A percentile compares a stretch with the other conserved stretches of the same genome.
Conservation (phyloP, 2,888 invertebrate species). For the Terebella lapidaria region DNA sequence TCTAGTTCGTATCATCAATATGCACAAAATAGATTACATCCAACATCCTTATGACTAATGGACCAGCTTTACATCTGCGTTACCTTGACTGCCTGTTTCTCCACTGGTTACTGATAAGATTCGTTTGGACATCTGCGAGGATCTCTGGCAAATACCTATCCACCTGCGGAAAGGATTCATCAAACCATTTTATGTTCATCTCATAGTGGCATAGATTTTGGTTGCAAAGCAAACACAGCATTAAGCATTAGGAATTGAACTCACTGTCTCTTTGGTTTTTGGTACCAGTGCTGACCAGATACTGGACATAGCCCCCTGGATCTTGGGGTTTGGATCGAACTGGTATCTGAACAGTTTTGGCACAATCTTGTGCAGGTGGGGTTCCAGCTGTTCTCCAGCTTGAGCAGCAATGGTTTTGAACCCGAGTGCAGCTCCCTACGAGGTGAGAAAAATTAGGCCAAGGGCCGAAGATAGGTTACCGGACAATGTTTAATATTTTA, state of each 20-base stretch:
- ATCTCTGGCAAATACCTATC: constrained; percentile 78
- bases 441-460: no score
- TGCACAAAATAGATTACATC: no score
- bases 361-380: constrained; percentile 77
- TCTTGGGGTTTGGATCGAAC: constrained; percentile 87
- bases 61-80: no score
- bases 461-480: no score
- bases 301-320: constrained; percentile 87
- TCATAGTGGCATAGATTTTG: no score
- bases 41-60: no score
- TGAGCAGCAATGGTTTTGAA: constrained; percentile 79
- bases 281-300: constrained; percentile 89
- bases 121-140: constrained; percentile 71
- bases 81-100: constrained; percentile 78
- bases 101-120: constrained; percentile 81
- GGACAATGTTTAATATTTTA: no score
- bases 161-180: constrained; percentile 61
- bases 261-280: constrained; percentile 77
- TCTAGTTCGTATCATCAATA: no score
- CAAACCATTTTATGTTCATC: no score
- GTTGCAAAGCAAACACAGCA: no score
- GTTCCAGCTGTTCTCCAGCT: constrained; percentile 76
- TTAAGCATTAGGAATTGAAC: no score
- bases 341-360: constrained; percentile 82
- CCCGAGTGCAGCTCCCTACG: constrained; percentile 82